A percentile compares a stretch with the other conserved stretches of the same genome.
These are phyloP conservation scores for Luffia ferchaultella DNA, from an alignment of 2,888 invertebrate species.

Conservation along the genomic window DNA sequence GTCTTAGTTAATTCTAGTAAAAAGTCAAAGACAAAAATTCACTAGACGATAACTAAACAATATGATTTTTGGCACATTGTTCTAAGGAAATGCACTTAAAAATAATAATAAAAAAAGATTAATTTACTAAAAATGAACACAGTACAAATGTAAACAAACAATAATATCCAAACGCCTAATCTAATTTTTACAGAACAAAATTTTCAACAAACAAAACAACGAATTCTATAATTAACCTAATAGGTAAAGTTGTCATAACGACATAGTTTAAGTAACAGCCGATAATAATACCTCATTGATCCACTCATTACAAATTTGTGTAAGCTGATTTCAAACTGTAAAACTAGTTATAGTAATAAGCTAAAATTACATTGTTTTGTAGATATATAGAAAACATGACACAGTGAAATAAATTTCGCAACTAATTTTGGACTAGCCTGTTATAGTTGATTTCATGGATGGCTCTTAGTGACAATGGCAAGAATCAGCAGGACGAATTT, in stretches of 20 bases:
- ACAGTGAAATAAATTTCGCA: background rate
- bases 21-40: background rate
- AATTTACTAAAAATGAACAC: background rate
- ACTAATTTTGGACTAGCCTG: slow-evolving; percentile 15
- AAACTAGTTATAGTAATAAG: slow-evolving; percentile 24
- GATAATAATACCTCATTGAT: slow-evolving; percentile 30
- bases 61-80: background rate
- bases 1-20: background rate
- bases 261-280: slow-evolving; percentile 39
- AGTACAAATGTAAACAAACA: slow-evolving; percentile 3
- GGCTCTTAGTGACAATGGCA: slow-evolving; percentile 38
- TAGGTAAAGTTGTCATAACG: background rate
- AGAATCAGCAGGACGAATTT: slow-evolving; percentile 38
- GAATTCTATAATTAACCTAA: background rate
- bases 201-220: slow-evolving; percentile 8
- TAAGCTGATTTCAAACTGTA: slow-evolving; percentile 63
- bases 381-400: background rate
- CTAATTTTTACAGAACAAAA: slow-evolving; percentile 3
- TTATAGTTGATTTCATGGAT: slow-evolving; percentile 49
- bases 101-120: slow-evolving; percentile 1
- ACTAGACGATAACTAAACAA: background rate
- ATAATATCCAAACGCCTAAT: background rate
- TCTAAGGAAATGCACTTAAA: slow-evolving; percentile 1
- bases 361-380: background rate
- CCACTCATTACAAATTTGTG: slow-evolving; percentile 32